Base-by-base conservation (phyloP, 1,140 invertebrate genomes). In the Babylonia areolata region DNA sequence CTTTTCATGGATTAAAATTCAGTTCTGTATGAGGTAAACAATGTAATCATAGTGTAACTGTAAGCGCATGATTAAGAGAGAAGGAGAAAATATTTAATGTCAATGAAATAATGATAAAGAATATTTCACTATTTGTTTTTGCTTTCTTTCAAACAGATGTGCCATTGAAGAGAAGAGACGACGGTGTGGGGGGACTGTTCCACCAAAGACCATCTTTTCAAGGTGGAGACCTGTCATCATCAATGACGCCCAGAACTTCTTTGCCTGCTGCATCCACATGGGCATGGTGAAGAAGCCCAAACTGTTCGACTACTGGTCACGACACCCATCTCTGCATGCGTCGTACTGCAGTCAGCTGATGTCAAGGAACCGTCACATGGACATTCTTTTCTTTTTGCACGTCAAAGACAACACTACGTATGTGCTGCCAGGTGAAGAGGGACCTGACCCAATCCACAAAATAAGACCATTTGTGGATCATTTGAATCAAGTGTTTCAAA, bases 361-460 rank as follows among this genome's bases (percentile, higher is more conserved):
- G 71, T 1, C 54, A 9, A 9, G 83, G 39, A 69, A 71, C 28
- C 58, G 83, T 0, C 17, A 75, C 42, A 28, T 11, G 33, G 58
- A 64, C 39, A 84, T 84, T 75, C 31, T 84, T 15, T 11, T 35
- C 31, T 73, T 84, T 31, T 39, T 73, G 12, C 83, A 84, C 69
- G 3, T 84, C 9, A 40, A 33, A 23, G 83, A 75, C 83, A 84
- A 84, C n/a, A n/a, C 58, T 12, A 75, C 31, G 12, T 75, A 31
- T 40, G 69, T 84, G 15, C 64, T 33, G 0, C 15, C 0, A 15
- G 83, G 69, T 31, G 33, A 84, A 17, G 17, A 15, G 20, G 40
- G 12, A 5, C 83, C 75, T 42, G 83, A 84, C 69, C 83, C 20
- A 23, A 84, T 28, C 64, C 75, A 33, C 79, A 51, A 87, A 64